Conservation (phyloP, 2,113 vertebrate genomes). For the Brachypteracias leptosomus region DNA sequence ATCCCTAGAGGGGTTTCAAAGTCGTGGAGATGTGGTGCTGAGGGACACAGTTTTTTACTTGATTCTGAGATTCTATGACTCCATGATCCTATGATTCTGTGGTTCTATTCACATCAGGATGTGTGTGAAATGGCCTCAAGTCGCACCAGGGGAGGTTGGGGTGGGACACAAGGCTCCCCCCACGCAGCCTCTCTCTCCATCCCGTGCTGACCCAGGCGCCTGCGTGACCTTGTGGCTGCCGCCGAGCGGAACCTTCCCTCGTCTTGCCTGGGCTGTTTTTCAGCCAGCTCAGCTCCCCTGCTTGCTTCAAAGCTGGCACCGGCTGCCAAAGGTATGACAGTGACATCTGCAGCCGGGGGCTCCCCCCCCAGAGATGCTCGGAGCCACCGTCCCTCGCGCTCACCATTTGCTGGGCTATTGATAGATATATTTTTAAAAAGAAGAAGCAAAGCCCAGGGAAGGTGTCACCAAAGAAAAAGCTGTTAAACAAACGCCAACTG, state of each 20-base stretch:
- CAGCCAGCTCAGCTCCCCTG: not conserved
- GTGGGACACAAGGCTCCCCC: not conserved
- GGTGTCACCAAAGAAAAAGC: not conserved
- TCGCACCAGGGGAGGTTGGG: too few relatives aligned
- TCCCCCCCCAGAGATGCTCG: not conserved
- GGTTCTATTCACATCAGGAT: too few relatives aligned
- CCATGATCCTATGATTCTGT: too few relatives aligned
- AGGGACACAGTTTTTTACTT: too few relatives aligned
- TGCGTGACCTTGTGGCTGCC: not conserved
- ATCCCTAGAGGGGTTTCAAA: too few relatives aligned
- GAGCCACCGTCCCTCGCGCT: not conserved
- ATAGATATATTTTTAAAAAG: not conserved
- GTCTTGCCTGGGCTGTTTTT: not conserved
- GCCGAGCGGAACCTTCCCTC: not conserved
- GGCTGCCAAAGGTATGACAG: conserved; percentile 19
- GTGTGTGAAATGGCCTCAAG: too few relatives aligned
- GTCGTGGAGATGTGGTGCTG: too few relatives aligned
- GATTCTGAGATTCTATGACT: too few relatives aligned
- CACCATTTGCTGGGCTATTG: not conserved
- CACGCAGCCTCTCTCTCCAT: not conserved
- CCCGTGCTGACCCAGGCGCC: not conserved
- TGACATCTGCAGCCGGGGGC: not conserved
- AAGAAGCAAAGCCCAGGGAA: not conserved
- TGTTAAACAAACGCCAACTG: not conserved
- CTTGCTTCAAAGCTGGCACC: not conserved